Evolutionary conservation across 2,797 vertebrate genomes (phyloP), one percentile per base, ranked within the genome.

Genomic region (Lacerta agilis): DNA sequence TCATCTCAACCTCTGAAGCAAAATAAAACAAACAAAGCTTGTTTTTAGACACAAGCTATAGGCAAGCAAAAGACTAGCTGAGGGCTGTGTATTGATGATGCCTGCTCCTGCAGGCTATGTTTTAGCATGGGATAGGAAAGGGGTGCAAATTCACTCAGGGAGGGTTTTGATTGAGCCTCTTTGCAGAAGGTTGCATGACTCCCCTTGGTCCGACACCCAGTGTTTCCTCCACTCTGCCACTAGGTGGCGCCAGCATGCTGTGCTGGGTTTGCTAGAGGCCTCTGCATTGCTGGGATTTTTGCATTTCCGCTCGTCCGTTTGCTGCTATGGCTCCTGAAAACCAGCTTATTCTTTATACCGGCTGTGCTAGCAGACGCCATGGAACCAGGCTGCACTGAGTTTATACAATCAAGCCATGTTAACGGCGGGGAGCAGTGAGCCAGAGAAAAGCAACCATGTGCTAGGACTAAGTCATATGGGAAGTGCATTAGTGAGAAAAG

Each of bases 221-320:
- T 27, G 9, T 69, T 55, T 66, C 36, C 45, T 8, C 9, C 41
- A 41, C 13, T 33, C 36, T 69, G 88, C 88, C 88, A 2, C 91
- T 85, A 55, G 87, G 88, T 92, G 93, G 88, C 93, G 86, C 82
- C 45, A 86, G 67, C 79, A 69, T 0, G 2, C 67, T 86, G n/a
- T 1, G 18, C 86, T 17, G 3, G n/a, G 78, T 33, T 58, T 1
- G 27, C 15, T 79, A 17, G 33, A 15, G 20, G 72, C 38, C 17
- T 73, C 33, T 73, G 72, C 8, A 6, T 73, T 9, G 13, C 10
- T 69, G 67, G 2, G 10, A 5, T 25, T 45, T 45, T n/a, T n/a
- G 78, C 8, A 79, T 36, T 79, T 20, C 15, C 38, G 33, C 71
- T 71, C 23, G 3, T 73, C 25, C 4, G 8, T 58, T 2, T 15